Evolutionary conservation across 2,797 vertebrate species (phyloP), one percentile per base, ranked within the genome.

Genomic region (Pogoniulus pusillus): DNA sequence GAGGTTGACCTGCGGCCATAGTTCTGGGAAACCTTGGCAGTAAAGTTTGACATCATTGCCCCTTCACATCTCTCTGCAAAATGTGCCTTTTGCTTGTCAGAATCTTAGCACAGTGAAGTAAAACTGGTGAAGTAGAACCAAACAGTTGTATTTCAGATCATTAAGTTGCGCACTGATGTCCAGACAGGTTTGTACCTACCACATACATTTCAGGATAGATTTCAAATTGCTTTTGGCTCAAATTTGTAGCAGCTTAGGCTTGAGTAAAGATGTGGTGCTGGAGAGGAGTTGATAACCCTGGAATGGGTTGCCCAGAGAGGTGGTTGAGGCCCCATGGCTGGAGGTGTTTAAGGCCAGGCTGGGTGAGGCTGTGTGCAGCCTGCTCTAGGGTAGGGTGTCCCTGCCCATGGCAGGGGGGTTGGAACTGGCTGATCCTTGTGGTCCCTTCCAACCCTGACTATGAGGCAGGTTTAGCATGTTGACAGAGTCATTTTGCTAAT

Each of bases 71-170:
- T 74, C 60, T 39, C 41, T 76, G 79, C 57, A 85, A 63, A 85
- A 63, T 65, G 64, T 76, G 70, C 70, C 68, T 66, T 23, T 93
- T 57, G 12, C 45, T 85, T 58, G 83, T 60, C 68, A 82, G 58
- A 70, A 79, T 72, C 24, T 87, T 92, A 87, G 72, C 51, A 20
- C 30, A 49, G 74, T 49, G 64, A 88, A 49, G 55, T 93, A 91
- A 88, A 95, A 89, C 34, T 12, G 23, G 45, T 49, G 51, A 68
- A 79, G 91, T 92, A 64, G 91, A 94, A 91, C 58, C 78, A 53
- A 70, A n/a, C 55, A 20, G 83, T 27, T 88, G 64, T 89, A 82
- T 82, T 88, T 94, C 83, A 87, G 75, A 41, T 70, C 35, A 43
- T 82, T 82, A 91, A 93, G 51, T 47, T 3, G 2, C 16, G 12